Evolutionary conservation across 1,140 invertebrate genomes (phyloP).

Genomic region (Drosophila micromelanica): DNA sequence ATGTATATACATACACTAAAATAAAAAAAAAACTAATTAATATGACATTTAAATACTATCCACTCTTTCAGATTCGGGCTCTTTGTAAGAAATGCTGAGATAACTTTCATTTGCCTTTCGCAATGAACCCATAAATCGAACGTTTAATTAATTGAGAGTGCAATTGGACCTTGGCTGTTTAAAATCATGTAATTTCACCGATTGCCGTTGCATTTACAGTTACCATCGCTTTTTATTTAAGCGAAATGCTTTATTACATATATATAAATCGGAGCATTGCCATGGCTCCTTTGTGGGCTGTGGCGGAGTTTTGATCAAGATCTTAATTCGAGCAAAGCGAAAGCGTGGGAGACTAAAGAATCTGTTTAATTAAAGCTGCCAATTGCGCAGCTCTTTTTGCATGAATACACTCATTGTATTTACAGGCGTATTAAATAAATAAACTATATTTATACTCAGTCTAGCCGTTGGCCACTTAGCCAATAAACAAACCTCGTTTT

Average conservation of each 20-base stretch:
- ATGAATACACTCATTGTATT: too few species aligned
- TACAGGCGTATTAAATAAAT: too few species aligned
- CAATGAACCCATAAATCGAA: slow-evolving; percentile 8
- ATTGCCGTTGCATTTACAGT: slow-evolving; percentile 16
- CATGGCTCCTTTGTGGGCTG: slow-evolving; percentile 37
- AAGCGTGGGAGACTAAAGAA: slow-evolving; percentile 22
- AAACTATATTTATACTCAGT: too few species aligned
- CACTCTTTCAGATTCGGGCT: too few species aligned
- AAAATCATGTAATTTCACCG: slow-evolving; percentile 20
- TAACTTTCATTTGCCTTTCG: slow-evolving; percentile 10
- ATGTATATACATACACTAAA: too few species aligned
- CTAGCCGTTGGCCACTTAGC: too few species aligned
- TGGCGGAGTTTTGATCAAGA: slow-evolving; percentile 53
- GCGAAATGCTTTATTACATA: slow-evolving; percentile 43
- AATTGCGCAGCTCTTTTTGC: too few species aligned
- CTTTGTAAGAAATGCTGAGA: slow-evolving; percentile 2
- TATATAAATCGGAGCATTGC: slow-evolving; percentile 21
- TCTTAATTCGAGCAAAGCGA: slow-evolving; percentile 25
- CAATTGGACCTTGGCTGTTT: slow-evolving; percentile 40
- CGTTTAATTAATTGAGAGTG: slow-evolving; percentile 61
- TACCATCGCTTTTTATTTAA: not conserved
- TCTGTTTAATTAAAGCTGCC: slow-evolving; percentile 49
- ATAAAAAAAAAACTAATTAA: too few species aligned
- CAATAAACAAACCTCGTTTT: slow-evolving; percentile 83
- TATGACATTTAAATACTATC: too few species aligned